Evolutionary conservation across 2,113 vertebrate genomes (phyloP), one percentile per base, ranked within the genome.

Genomic region (Triplophysa rosa): DNA sequence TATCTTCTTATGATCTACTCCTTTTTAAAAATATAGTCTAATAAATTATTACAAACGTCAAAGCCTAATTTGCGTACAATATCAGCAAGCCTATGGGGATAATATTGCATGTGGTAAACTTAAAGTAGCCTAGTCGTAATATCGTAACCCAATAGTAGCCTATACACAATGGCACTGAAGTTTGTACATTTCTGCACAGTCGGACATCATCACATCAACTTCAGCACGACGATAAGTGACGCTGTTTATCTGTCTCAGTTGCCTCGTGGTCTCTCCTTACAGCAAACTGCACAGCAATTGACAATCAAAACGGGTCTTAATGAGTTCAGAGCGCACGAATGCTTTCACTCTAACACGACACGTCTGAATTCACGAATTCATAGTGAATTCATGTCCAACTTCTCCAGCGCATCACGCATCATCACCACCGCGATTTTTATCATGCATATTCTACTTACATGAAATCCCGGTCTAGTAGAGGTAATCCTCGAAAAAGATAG

Each of bases 401-500:
- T 49, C 29, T 40, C 45, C 47, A 52, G 24, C 52, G 49, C 69
- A 71, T 21, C 26, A 21, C 58, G 14, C 13, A 40, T 16, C 40
- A 68, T 67, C 66, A 67, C 8, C 13, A 75, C 9, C 52, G 45
- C 21, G 70, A 42, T 52, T 24, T 76, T 68, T 54, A 12, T 21
- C 49, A 66, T 62, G 58, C 52, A 76, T 62, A 2, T 45, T 45
- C 45, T 83, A 94, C 95, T 95, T 91, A 95, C 93, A 86, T 90
- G 45, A 84, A 83, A 80, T 93, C 89, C 90, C 85, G 87, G 76
- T 89, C 80, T 84, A 87, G 86, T 87, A 82, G 83, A 88, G 90
- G 90, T 92, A 94, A 93, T 94, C 93, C 95, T 90, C 80, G 82
- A 85, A 88, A 89, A 84, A 85, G 77, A 68, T 23, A 21, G 77